A percentile compares a stretch with the other conserved stretches of the same genome.
phyloP scores from a whole-genome alignment of 1,140 invertebrate species.

The Drosophila kurseongensis region DNA sequence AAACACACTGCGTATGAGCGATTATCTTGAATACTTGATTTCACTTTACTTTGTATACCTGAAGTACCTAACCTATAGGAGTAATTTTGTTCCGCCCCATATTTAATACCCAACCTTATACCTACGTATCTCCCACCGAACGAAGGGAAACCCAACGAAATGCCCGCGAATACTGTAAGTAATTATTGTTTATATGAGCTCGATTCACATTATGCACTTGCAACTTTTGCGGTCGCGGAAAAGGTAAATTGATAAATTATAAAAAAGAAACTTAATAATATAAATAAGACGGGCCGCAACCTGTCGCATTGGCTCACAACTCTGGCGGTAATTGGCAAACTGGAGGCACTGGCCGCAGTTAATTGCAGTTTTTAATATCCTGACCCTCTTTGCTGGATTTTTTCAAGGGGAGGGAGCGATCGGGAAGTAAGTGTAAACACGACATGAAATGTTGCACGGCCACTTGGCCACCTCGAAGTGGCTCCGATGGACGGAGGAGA shows the following conservation, averaged over 20 bases:
- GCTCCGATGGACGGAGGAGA: slow-evolving; percentile 7
- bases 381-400: slow-evolving; percentile 46
- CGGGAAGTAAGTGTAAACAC: slow-evolving; percentile 79
- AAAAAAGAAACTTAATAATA: slow-evolving; percentile 76
- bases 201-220: slow-evolving; percentile 20
- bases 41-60: background rate
- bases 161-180: slow-evolving; percentile 4
- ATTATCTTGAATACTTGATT: background rate
- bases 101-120: background rate
- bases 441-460: slow-evolving; percentile 71
- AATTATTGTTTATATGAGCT: slow-evolving; percentile 32
- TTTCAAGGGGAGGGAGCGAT: slow-evolving; percentile 9
- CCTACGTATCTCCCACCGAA: background rate
- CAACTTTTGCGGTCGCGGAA: slow-evolving; percentile 27
- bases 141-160: slow-evolving; percentile 10
- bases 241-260: slow-evolving; percentile 62
- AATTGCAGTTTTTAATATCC: slow-evolving; percentile 75
- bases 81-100: background rate
- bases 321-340: slow-evolving; percentile 49
- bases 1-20: background rate
- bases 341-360: slow-evolving; percentile 44
- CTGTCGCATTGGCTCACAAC: slow-evolving; percentile 57
- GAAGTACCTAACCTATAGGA: background rate
- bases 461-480: slow-evolving; percentile 51
- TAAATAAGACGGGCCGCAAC: slow-evolving; percentile 68